Evolutionary conservation across 2,888 invertebrate genomes (phyloP).

Genomic region (Eupeodes luniger): DNA sequence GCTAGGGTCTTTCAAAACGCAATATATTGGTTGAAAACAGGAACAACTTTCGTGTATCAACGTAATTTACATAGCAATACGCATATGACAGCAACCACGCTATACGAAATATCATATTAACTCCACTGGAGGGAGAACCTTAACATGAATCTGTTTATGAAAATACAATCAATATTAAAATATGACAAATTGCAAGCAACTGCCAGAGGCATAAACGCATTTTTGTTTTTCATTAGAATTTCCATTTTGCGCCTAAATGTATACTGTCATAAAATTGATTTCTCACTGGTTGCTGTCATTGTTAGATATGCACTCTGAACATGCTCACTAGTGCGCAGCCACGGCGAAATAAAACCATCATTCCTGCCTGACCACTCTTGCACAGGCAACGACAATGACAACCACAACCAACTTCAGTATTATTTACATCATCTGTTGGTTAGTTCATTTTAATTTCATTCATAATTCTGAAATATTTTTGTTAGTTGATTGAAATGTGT

Average conservation of each 20-base stretch:
- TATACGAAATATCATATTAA: too few relatives aligned
- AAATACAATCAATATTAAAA: too few relatives aligned
- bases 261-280: conserved; percentile 6
- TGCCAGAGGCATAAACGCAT: too few relatives aligned
- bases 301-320: neutral
- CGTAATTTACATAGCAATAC: too few relatives aligned
- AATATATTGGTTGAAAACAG: too few relatives aligned
- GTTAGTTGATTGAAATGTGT: neutral
- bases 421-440: conserved; percentile 72
- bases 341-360: neutral
- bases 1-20: too few relatives aligned
- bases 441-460: neutral
- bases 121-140: too few relatives aligned
- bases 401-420: conserved; percentile 65
- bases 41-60: too few relatives aligned
- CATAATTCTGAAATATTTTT: neutral
- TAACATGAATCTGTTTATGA: too few relatives aligned
- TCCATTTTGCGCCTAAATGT: conserved; percentile 53
- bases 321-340: conserved; percentile 6
- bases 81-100: too few relatives aligned
- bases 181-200: too few relatives aligned
- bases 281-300: neutral
- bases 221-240: neutral
- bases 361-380: neutral
- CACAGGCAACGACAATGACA: neutral